Percentiles rank a stretch among this genome's conserved stretches.
phyloP scores from a whole-genome alignment of 1,140 invertebrate genomes.

The Limonius californicus region DNA sequence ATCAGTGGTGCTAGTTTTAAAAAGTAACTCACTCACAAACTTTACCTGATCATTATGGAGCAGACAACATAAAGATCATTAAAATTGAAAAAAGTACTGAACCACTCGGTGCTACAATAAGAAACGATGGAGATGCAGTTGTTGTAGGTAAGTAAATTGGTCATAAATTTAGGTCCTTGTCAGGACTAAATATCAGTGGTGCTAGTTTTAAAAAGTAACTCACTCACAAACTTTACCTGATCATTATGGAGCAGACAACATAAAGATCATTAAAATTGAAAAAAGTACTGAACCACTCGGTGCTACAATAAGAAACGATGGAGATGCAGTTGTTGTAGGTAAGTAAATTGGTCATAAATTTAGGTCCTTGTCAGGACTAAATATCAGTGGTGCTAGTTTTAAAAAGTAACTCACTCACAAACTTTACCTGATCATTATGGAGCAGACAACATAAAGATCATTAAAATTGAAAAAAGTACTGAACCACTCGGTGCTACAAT shows the following conservation, averaged over 20 bases:
- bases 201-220: too few species aligned
- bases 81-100: slow-evolving; percentile 97
- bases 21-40: too few species aligned
- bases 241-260: slow-evolving; percentile 66
- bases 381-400: too few species aligned
- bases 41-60: slow-evolving; percentile 50
- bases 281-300: slow-evolving; percentile 95
- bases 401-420: too few species aligned
- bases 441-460: slow-evolving; percentile 88
- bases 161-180: background rate
- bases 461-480: slow-evolving; percentile 95
- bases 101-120: slow-evolving; percentile 91
- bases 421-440: slow-evolving; percentile 49
- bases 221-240: slow-evolving; percentile 44
- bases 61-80: slow-evolving; percentile 91
- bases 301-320: slow-evolving; percentile 92
- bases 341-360: slow-evolving; percentile 11
- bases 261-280: slow-evolving; percentile 96
- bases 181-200: too few species aligned
- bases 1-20: too few species aligned
- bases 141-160: slow-evolving; percentile 64
- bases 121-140: slow-evolving; percentile 90
- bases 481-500: slow-evolving; percentile 95
- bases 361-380: too few species aligned
- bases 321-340: slow-evolving; percentile 88